Base-by-base conservation (phyloP, 2,888 invertebrate species). In the Ectemnius continuus region DNA sequence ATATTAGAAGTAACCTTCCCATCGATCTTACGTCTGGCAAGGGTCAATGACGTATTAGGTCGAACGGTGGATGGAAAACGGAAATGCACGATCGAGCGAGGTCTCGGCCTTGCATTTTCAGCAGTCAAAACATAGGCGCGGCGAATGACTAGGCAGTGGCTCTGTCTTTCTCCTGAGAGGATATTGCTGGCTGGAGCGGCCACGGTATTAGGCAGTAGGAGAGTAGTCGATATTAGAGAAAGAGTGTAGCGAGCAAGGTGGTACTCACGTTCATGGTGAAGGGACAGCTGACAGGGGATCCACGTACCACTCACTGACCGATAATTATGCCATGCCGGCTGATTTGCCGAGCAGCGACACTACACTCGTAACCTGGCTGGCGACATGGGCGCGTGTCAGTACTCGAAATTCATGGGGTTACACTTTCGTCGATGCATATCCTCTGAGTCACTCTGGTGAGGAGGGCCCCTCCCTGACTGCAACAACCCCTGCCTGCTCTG, bases 401-500 rank as follows among this genome's bases (percentile, higher is more conserved):
- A 65, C 26, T 65, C 57, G 59, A 75, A 75, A 78, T 70, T 76
- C 70, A 63, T 66, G 48, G 62, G 62, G 77, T 72, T 68, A 60
- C 73, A 63, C 76, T 75, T 81, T 84, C 73, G 69, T 78, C 78
- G 81, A 83, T 81, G 84, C 80, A 80, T 84, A 81, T 84, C 83
- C 47, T 14, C 87, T 84, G 88, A 88, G 83, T 88, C 87, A 87
- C 83, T 80, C 81, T 69, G 77, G 58, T 61, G 78, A 81, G 78
- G 80, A 81, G 80, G 84, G 86, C 88, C 86, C 88, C 88, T 88
- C 88, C 88, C 87, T 85, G 75, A 73, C 77, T 81, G 85, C 82
- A 85, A 86, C 88, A 84, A 87, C 88, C 88, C 88, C 83, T 80
- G 79, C n/a, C n/a, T n/a, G n/a, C n/a, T n/a, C n/a, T n/a, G n/a